phyloP scores from a whole-genome alignment of 2,888 invertebrate genomes.

The Cheilosia impressa region DNA sequence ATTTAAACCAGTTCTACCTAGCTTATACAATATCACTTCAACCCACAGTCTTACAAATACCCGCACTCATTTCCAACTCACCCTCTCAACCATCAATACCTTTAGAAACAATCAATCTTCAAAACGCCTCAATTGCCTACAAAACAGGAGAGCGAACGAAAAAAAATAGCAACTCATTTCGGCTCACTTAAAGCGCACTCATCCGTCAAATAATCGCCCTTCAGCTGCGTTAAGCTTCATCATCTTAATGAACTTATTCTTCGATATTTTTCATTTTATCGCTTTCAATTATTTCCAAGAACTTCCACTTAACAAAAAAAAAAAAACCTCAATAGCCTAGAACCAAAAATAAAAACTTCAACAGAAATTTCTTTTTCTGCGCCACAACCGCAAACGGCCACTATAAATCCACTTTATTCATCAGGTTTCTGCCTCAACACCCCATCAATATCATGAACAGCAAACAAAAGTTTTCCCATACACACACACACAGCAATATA shows the following conservation, averaged over 20 bases:
- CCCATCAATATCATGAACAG: slow-evolving; percentile 59
- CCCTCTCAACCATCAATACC: too few relatives aligned
- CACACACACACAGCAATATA: neutral
- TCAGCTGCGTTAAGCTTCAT: slow-evolving; percentile 34
- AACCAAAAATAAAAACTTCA: neutral
- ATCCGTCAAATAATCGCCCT: slow-evolving; percentile 29
- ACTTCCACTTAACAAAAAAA: slow-evolving; percentile 6
- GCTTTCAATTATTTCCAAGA: slow-evolving; percentile 47
- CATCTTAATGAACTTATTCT: slow-evolving; percentile 36
- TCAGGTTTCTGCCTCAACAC: slow-evolving; percentile 68
- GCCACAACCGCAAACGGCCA: slow-evolving; percentile 5
- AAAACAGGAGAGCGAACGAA: too few relatives aligned
- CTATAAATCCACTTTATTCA: slow-evolving; percentile 58
- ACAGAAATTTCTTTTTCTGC: slow-evolving; percentile 33
- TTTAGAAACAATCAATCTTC: too few relatives aligned
- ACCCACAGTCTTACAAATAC: too few relatives aligned
- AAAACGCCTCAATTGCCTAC: too few relatives aligned
- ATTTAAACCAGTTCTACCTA: too few relatives aligned
- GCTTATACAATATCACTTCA: too few relatives aligned
- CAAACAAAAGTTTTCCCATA: slow-evolving; percentile 48
- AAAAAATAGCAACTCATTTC: slow-evolving; percentile 24
- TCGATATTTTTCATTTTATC: slow-evolving; percentile 42
- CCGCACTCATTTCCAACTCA: too few relatives aligned
- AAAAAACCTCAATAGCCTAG: slow-evolving; percentile 11
- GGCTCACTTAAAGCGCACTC: slow-evolving; percentile 10